phyloP scores from a whole-genome alignment of 2,888 invertebrate genomes.

The Bombyx huttoni region DNA sequence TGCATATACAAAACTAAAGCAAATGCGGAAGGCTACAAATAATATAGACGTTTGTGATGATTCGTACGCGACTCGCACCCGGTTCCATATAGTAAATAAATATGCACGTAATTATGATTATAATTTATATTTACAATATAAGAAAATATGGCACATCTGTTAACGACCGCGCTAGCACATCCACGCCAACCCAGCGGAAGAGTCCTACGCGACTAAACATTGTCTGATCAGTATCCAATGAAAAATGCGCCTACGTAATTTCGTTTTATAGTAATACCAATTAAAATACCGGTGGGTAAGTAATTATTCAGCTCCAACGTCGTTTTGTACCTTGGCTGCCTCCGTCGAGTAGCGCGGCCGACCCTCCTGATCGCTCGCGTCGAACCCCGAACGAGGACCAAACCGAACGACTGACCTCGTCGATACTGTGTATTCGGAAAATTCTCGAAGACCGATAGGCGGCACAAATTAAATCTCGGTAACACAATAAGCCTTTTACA shows the following conservation, averaged over 20 bases:
- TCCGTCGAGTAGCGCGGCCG: conserved; percentile 43
- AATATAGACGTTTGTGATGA: conserved; percentile 50
- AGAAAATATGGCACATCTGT: conserved; percentile 71
- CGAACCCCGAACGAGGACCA: conserved; percentile 7
- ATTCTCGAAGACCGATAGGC: neutral
- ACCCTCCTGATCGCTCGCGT: conserved; percentile 27
- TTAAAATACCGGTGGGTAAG: conserved; percentile 71
- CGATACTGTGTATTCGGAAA: neutral
- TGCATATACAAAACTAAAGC: conserved; percentile 52
- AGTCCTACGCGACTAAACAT: conserved; percentile 29
- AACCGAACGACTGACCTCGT: conserved; percentile 7
- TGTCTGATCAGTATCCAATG: conserved; percentile 36
- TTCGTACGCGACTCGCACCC: conserved; percentile 35
- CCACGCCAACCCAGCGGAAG: conserved; percentile 29
- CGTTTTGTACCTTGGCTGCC: conserved; percentile 36
- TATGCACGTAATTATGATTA: conserved; percentile 61
- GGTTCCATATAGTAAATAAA: conserved; percentile 52
- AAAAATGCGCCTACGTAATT: conserved; percentile 47
- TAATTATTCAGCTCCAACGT: conserved; percentile 58
- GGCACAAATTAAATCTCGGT: neutral
- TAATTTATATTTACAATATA: conserved; percentile 68
- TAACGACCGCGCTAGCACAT: conserved; percentile 53
- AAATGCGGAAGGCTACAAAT: conserved; percentile 63
- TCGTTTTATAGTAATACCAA: conserved; percentile 61
- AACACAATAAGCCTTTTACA: neutral